These are phyloP conservation scores for Thalassophryne amazonica DNA, from an alignment of 2,797 vertebrate genomes.

Conservation along the genomic window DNA sequence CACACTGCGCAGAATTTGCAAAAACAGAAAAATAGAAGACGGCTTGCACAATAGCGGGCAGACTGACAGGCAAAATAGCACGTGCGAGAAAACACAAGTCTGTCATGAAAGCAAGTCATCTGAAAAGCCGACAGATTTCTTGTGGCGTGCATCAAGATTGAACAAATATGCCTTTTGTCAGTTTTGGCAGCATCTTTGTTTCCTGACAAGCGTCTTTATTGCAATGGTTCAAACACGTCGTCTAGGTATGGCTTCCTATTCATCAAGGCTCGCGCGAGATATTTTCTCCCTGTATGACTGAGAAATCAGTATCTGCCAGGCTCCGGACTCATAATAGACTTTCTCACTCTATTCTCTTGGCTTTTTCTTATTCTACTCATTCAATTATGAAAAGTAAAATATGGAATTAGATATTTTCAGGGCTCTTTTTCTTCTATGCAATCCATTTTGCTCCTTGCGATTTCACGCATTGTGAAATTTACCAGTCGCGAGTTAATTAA, in stretches of 20 bases:
- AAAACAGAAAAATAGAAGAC: conserved; percentile 51
- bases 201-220: conserved; percentile 60
- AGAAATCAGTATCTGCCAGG: conserved; percentile 14
- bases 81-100: conserved; percentile 30
- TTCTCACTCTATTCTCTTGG: conserved; percentile 3
- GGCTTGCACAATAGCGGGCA: conserved; percentile 29
- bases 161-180: conserved; percentile 58
- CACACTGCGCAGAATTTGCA: conserved; percentile 28
- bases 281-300: conserved; percentile 11
- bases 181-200: conserved; percentile 54
- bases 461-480: conserved; percentile 28
- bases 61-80: conserved; percentile 58
- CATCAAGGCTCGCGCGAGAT: conserved; percentile 28
- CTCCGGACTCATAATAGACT: conserved; percentile 18
- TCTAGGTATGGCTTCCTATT: conserved; percentile 34
- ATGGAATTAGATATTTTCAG: conserved; percentile 24
- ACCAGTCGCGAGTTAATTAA: conserved; percentile 44
- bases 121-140: conserved; percentile 67
- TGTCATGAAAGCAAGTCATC: conserved; percentile 57
- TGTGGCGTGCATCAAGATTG: conserved; percentile 40
- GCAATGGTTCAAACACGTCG: conserved; percentile 55
- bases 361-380: conserved; percentile 29
- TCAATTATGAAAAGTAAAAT: conserved; percentile 43
- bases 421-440: background rate
- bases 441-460: conserved; percentile 23